Evolutionary conservation across 1,140 invertebrate genomes (phyloP), one percentile per base, ranked within the genome.

Genomic region (Cataglyphis hispanica): DNA sequence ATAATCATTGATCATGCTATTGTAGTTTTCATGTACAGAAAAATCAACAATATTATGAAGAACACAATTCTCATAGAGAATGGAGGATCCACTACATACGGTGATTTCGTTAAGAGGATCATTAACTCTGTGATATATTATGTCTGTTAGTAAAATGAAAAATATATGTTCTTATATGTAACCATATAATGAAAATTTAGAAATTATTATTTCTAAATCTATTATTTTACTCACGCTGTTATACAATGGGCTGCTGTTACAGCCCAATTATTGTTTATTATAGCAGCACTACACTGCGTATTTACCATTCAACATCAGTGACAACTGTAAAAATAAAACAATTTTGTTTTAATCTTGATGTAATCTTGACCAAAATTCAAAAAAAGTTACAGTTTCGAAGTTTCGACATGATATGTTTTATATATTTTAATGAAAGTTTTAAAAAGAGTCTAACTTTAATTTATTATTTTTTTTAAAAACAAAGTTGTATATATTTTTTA

Each of bases 201-300:
- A 50, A 50, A 60, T 34, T 25, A 8, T 31, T 80, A 8, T 43
- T 80, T 78, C 0, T 37, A 22, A 67, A 61, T 40, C 25, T 70
- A 6, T 43, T 40, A 13, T 69, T 22, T 70, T 25, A 90, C 90
- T 92, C 66, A 93, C 92, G 6, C 5, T 53, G 40, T 50, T 13
- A 91, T 84, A 86, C 96, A 96, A 83, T 96, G 96, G 69, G 95
- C 96, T 22, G 96, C 96, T 25, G 95, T 96, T 22, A 96, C 72
- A 34, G 94, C 93, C 94, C 94, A 96, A 37, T 92, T 8, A 53
- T 90, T 53, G 67, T 89, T 93, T 77, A 96, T 92, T 40, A 96
- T 93, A 40, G 94, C 91, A n/a, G 93, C 96, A 31, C 96, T 95
- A 88, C 96, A 96, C n/a, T 2, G 90, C 88, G 19, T 94, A 92